Evolutionary conservation across 1,140 invertebrate genomes (phyloP), one percentile per base, ranked within the genome.

Genomic region (Sarcophaga peregrina): DNA sequence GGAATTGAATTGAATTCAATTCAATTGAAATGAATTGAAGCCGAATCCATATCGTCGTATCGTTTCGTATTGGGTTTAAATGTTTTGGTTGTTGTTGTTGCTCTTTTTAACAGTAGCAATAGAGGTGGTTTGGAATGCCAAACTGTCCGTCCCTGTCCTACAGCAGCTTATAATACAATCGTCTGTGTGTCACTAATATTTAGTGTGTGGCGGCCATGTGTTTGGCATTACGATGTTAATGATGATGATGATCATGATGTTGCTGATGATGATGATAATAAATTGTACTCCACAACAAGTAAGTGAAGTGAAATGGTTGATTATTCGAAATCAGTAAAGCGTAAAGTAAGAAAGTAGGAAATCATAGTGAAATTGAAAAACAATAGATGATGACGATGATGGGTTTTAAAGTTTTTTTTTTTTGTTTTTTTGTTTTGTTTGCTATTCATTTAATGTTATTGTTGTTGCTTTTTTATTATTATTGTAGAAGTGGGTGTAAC

Each of bases 271-370:
- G 25, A 37, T 37, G 62, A 68, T 20, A 5, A 37, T 37, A 37
- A 37, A 37, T 37, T 37, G 7, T 68, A 68, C 20, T 20, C 13
- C 8, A 52, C 50, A 37, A 37, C n/a, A 37, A 37, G 25, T 37
- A 37, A 68, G 62, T 68, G 62, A 37, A 68, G 62, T 68, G 62
- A 20, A 68, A 68, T 25, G 20, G 17, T 68, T 58, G 15, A 7
- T 58, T 58, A n/a, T 58, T n/a, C 54, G 54, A 58, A 68, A 68
- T n/a, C 62, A 68, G 17, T 68, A 2, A 20, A 68, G n/a, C 62
- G 62, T 68, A 68, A 68, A 68, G n/a, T 68, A 68, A 68, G 62
- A 68, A 68, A 68, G 62, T 68, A 68, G 62, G 62, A 68, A 68
- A 68, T 68, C 62, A 68, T 20, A 68, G 17, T 68, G 62, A 68